Conservation (phyloP, 2,797 vertebrate genomes). For the Lithobates pipiens region DNA sequence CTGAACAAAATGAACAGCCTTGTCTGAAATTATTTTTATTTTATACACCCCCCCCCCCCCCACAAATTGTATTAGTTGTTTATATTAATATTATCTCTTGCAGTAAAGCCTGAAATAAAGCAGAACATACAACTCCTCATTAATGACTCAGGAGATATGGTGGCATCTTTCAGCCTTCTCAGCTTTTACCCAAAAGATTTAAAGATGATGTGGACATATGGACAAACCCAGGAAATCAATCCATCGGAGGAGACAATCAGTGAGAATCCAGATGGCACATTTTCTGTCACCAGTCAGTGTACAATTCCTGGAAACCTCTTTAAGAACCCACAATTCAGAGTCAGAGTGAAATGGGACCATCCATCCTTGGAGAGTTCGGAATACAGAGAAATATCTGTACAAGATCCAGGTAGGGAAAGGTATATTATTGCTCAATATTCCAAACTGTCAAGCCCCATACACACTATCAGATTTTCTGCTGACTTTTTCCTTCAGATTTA, state of each 20-base stretch:
- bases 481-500: too few species aligned
- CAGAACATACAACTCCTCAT: neutral
- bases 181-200: conserved; percentile 28
- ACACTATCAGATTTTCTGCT: too few species aligned
- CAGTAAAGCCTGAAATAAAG: neutral
- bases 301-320: neutral
- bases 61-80: too few species aligned
- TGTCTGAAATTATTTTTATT: neutral
- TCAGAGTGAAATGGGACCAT: conserved; percentile 29
- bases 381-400: conserved; percentile 12
- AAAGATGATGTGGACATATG: conserved; percentile 22
- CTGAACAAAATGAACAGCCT: too few species aligned
- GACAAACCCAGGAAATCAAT: neutral
- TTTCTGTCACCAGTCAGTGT: conserved; percentile 4
- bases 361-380: neutral
- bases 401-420: conserved; percentile 5
- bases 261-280: neutral
- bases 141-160: conserved; percentile 6
- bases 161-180: neutral
- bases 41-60: too few species aligned
- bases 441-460: too few species aligned
- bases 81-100: neutral
- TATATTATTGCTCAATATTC: neutral
- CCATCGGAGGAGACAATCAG: neutral
- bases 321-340: neutral